These are phyloP conservation scores for Adela reaumurella DNA, from an alignment of 2,888 invertebrate genomes.

Conservation along the genomic window DNA sequence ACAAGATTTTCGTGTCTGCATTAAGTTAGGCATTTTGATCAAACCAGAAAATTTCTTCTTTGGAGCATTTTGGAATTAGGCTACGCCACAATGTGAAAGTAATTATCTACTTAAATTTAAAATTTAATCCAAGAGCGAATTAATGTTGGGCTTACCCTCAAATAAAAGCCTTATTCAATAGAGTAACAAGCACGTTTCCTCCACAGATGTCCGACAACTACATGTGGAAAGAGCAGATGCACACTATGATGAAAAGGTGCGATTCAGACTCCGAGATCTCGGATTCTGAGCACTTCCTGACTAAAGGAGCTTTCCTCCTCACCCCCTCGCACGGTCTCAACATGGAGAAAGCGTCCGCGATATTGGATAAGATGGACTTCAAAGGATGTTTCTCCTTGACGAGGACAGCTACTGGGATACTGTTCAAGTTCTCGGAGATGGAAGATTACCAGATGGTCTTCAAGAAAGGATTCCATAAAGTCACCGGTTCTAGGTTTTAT, in stretches of 20 bases:
- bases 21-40: no score
- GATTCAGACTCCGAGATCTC: constrained; percentile 79
- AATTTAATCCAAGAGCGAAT: no score
- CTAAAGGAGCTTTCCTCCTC: constrained; percentile 78
- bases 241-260: constrained; percentile 62
- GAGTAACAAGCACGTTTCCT: no score
- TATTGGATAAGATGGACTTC: constrained; percentile 87
- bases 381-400: constrained; percentile 82
- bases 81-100: no score
- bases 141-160: no score
- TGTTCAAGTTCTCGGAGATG: constrained; percentile 83
- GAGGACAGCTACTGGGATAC: constrained; percentile 83
- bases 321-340: constrained; percentile 84
- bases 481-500: constrained; percentile 81
- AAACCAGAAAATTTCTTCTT: no score
- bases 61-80: no score
- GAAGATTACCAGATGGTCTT: constrained; percentile 84
- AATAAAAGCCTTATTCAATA: no score
- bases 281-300: constrained; percentile 72
- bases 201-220: constrained; percentile 44
- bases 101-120: no score
- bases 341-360: constrained; percentile 80
- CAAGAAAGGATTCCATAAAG: constrained; percentile 84
- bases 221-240: constrained; percentile 54
- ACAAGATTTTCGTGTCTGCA: no score